Percentiles rank a stretch among this genome's conserved stretches.
Evolutionary conservation across 2,888 invertebrate species (phyloP).

Genomic region (Selenia dentaria): DNA sequence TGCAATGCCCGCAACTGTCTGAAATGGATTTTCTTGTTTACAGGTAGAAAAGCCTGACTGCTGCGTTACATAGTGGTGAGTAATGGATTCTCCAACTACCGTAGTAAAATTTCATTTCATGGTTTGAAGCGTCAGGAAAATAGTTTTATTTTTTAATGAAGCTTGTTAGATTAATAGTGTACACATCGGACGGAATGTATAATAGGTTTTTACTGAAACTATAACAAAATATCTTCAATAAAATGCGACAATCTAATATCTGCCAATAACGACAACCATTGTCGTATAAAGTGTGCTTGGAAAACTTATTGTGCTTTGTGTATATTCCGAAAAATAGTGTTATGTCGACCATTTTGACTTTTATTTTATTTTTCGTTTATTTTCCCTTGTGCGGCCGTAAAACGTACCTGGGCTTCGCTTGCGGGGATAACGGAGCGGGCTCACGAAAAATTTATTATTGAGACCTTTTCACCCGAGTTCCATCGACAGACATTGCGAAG

Average conservation of each 20-base stretch:
- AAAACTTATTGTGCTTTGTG: conserved; percentile 62
- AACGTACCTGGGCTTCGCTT: conserved; percentile 80
- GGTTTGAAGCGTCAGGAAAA: too few species aligned
- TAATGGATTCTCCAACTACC: conserved; percentile 2
- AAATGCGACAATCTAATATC: conserved; percentile 30
- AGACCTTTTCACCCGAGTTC: conserved; percentile 81
- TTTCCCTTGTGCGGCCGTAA: conserved; percentile 82
- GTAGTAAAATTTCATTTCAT: too few species aligned
- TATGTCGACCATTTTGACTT: conserved; percentile 82
- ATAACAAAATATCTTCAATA: too few species aligned
- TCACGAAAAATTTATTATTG: conserved; percentile 84
- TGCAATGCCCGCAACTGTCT: conserved; percentile 17
- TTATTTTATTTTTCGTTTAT: conserved; percentile 85
- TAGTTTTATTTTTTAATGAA: too few species aligned
- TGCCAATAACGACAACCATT: conserved; percentile 39
- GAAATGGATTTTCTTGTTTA: conserved; percentile 21
- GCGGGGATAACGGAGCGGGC: conserved; percentile 79
- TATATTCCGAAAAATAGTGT: conserved; percentile 79
- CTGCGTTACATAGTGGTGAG: conserved; percentile 24
- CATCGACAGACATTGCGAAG: conserved; percentile 84
- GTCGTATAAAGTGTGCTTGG: conserved; percentile 51
- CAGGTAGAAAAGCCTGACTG: conserved; percentile 30
- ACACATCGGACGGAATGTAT: too few species aligned
- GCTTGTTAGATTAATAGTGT: too few species aligned
- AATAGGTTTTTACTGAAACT: too few species aligned